Evolutionary conservation across 2,113 vertebrate genomes (phyloP), one percentile per base, ranked within the genome.

Genomic region (Microtus richardsoni): DNA sequence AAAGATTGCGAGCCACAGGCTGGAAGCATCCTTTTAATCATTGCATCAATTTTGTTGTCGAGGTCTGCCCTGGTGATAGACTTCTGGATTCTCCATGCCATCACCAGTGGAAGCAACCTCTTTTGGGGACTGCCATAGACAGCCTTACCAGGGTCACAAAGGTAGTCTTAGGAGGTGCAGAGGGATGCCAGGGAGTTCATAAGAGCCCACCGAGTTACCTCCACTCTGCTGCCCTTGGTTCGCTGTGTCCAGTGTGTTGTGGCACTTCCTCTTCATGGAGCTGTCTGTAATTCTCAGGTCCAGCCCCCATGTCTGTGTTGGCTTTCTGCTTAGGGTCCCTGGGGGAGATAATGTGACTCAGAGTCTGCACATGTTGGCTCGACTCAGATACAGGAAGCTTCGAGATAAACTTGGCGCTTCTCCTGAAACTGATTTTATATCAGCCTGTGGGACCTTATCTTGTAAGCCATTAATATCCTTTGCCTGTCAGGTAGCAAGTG

Each of bases 221-320:
- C 66, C 12, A 19, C 24, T 58, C 36, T 7, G 47, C 49, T 30
- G 36, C 24, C 13, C 26, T 82, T 24, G 0, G 10, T 11, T 36
- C 0, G 36, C 47, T 54, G 47, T 1, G 28, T 14, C 12, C 7
- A 5, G 0, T n/a, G 58, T 3, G 1, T 24, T 4, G 1, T 47
- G 54, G n/a, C 22, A 62, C 39, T 39, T 84, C 39, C 1, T 12
- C 41, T 2, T 68, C 17, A 49, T 39, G 24, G n/a, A 26, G 24
- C 44, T 49, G 60, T 54, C 1, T 54, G 58, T 89, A n/a, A 14
- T 2, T 36, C 30, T 60, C 41, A 36, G 5, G 5, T 78, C 33
- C 9, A 54, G 7, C 12, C 39, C 39, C 1, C 5, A 22, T 5
- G 0, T 85, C 78, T 28, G 66, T 79, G 36, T 26, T 4, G 24